phyloP scores from a whole-genome alignment of 2,888 invertebrate genomes.

The Xestia sexstrigata region DNA sequence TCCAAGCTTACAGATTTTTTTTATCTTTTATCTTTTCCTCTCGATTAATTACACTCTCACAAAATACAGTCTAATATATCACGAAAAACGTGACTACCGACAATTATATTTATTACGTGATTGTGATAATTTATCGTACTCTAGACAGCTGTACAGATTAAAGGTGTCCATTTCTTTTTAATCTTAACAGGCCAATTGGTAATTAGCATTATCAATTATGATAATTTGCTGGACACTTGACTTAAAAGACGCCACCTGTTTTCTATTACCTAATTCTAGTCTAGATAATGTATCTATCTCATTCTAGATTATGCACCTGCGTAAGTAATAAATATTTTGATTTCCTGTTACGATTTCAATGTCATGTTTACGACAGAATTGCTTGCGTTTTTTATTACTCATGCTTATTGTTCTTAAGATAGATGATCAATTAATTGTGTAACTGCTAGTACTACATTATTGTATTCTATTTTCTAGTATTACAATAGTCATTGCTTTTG shows the following conservation, averaged over 20 bases:
- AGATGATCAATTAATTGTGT: constrained; percentile 13
- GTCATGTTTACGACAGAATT: constrained; percentile 5
- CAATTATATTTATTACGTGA: background rate
- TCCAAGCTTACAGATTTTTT: background rate
- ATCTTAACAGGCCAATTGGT: constrained; percentile 9
- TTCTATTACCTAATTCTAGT: background rate
- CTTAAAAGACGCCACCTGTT: constrained; percentile 5
- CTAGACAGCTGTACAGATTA: background rate
- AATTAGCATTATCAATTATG: constrained; percentile 17
- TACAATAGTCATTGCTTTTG: constrained; percentile 11
- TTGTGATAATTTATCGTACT: background rate
- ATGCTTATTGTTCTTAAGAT: constrained; percentile 28
- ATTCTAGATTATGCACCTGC: constrained; percentile 12
- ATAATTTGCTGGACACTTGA: background rate
- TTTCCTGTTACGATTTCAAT: constrained; percentile 28
- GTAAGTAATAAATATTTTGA: background rate
- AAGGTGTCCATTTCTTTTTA: constrained; percentile 9
- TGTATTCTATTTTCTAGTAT: constrained; percentile 25
- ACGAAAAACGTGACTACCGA: constrained; percentile 1
- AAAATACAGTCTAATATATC: constrained; percentile 1
- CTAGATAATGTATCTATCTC: background rate
- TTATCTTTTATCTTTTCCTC: background rate
- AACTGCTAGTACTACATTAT: constrained; percentile 8
- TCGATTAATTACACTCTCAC: background rate
- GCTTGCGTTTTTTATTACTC: constrained; percentile 12